Evolutionary conservation across 2,797 vertebrate genomes (phyloP).

Genomic region (Chiloscyllium punctatum): DNA sequence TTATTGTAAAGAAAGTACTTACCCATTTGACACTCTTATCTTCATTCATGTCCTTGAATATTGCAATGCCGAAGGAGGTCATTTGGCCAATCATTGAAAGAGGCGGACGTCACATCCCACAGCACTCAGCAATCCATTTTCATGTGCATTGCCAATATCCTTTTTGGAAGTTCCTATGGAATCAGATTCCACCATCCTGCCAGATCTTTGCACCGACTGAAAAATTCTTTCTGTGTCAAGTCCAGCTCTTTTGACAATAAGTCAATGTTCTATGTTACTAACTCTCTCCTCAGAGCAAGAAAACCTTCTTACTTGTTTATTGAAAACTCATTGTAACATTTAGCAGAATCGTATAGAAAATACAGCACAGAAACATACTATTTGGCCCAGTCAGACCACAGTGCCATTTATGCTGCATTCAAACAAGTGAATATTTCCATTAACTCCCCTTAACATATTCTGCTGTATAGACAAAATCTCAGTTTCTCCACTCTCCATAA

Average conservation of each 20-base stretch:
- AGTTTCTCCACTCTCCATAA: neutral
- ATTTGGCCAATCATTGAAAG: neutral
- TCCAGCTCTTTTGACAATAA: neutral
- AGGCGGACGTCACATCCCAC: neutral
- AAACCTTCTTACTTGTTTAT: neutral
- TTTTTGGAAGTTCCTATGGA: neutral
- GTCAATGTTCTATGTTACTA: neutral
- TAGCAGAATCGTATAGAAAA: neutral
- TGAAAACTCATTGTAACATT: neutral
- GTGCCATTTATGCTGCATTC: neutral
- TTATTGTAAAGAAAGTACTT: neutral
- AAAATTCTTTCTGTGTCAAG: neutral
- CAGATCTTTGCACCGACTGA: neutral
- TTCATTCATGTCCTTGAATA: neutral
- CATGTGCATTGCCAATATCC: neutral
- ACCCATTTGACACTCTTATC: neutral
- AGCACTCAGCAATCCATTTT: neutral
- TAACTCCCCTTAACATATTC: neutral
- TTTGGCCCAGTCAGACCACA: neutral
- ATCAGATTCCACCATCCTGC: neutral
- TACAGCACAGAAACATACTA: neutral
- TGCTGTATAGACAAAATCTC: neutral
- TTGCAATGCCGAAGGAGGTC: neutral
- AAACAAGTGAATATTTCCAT: neutral
- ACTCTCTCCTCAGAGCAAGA: neutral